Evolutionary conservation across 1,140 invertebrate species (phyloP).

Genomic region (Gonioctena quinquepunctata): DNA sequence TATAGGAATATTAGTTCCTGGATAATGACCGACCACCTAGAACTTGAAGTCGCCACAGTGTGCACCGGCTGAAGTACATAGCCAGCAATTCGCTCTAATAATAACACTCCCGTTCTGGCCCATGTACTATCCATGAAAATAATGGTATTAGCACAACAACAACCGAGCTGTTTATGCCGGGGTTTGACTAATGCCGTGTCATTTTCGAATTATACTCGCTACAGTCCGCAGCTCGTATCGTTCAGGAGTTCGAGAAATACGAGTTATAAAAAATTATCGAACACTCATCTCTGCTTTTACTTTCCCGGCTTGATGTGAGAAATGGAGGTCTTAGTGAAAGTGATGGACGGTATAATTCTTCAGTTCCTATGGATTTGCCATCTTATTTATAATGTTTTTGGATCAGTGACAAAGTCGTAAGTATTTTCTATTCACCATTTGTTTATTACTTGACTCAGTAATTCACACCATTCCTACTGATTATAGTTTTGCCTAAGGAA

Average conservation of each 20-base stretch:
- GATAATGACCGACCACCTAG: no score
- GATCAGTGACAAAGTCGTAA: slow-evolving; percentile 12
- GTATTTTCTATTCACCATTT: no score
- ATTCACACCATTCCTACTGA: no score
- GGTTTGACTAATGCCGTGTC: neutral
- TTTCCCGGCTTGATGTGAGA: neutral
- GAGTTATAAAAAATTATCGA: no score
- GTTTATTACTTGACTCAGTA: no score
- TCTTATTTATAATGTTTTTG: neutral
- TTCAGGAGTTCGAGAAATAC: no score
- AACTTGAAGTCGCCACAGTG: no score
- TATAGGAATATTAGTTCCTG: no score
- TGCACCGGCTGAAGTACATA: no score
- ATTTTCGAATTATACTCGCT: neutral
- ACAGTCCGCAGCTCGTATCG: neutral
- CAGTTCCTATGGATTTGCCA: slow-evolving; percentile 1
- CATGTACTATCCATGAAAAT: neutral
- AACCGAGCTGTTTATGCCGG: neutral
- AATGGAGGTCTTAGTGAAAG: slow-evolving; percentile 6
- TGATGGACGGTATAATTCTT: slow-evolving; percentile 14
- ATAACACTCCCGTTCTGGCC: no score
- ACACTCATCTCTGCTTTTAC: neutral
- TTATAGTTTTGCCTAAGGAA: no score
- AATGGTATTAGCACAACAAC: neutral
- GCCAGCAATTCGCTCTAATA: no score